Conservation (phyloP, 2,888 invertebrate genomes). For the Amphipoea lucens region DNA sequence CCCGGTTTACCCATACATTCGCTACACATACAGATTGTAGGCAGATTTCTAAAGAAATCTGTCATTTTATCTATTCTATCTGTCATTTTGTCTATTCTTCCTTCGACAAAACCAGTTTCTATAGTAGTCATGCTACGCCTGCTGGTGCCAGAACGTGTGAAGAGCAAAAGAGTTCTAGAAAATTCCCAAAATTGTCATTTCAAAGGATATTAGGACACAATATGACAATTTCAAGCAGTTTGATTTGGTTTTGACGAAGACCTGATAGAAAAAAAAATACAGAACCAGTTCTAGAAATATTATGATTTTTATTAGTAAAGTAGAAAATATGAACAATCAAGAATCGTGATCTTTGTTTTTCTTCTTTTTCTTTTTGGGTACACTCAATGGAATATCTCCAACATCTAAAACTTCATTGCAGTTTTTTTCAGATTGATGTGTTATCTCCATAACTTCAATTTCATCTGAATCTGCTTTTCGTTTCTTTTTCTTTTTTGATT, state of each 20-base stretch:
- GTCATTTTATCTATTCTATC: no score
- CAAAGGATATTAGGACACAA: neutral
- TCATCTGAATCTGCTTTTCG: constrained; percentile 55
- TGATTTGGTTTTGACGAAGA: no score
- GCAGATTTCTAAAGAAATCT: no score
- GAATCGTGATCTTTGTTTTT: constrained; percentile 45
- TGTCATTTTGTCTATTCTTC: neutral
- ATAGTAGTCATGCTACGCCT: neutral
- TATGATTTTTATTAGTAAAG: constrained; percentile 21
- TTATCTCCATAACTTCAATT: constrained; percentile 18
- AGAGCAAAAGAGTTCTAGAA: neutral
- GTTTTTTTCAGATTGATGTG: constrained; percentile 33
- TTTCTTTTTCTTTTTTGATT: constrained; percentile 70
- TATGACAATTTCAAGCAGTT: neutral
- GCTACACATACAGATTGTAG: no score
- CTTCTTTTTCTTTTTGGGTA: constrained; percentile 63
- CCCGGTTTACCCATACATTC: neutral
- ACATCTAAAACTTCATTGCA: constrained; percentile 19
- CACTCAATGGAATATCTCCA: constrained; percentile 4
- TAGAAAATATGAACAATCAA: constrained; percentile 29
- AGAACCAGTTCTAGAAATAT: neutral
- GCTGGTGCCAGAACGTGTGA: neutral
- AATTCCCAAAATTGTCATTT: no score
- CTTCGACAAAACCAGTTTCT: neutral
- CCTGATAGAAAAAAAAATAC: neutral